Base-by-base conservation (phyloP, 2,888 invertebrate species). In the Pseudococcus longispinus region DNA sequence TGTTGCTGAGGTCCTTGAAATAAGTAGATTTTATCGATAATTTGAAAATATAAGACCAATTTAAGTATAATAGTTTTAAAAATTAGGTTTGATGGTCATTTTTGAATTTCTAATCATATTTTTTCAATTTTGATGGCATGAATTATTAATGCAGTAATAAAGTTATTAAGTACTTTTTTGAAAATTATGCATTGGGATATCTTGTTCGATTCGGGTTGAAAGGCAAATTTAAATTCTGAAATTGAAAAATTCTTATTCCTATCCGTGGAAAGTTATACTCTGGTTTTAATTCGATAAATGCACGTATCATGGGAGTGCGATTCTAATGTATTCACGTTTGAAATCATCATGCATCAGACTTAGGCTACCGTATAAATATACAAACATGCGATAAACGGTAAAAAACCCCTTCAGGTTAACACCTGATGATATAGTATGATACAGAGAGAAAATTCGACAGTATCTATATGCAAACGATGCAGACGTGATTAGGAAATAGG, bases 351-450 rank as follows among this genome's bases (percentile, higher is more conserved):
- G 55, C 55, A 37, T 37, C 60, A 5, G 13, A 65, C 65, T 29
- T 70, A 70, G 29, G 70, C 70, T 70, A 70, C 70, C 18, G 70
- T 70, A 70, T 70, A 70, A 29, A 15, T 70, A 60, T 23, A 60
- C 70, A 29, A 70, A 70, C 70, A 70, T 70, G 70, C 70, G 70
- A 70, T 70, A 29, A 70, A 29, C 29, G 29, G 70, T 29, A 70
- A 70, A n/a, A 70, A 29, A 70, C 3, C 70, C 60, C 70, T 70
- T 70, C 29, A 70, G 70, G 70, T 29, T 70, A 70, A 70, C 70
- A 70, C 70, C 70, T 70, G 70, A 70, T 70, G 70, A 70, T 70
- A 70, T 18, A 29, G 9, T 29, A 9, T n/a, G 20, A 60, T 60
- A 60, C 13, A 20, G 11, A 15, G 4, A 60, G 60, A 23, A 23